Percentiles rank a stretch among this genome's conserved stretches.
Conservation (phyloP, 2,888 invertebrate species). For the Isoperla grammatica region DNA sequence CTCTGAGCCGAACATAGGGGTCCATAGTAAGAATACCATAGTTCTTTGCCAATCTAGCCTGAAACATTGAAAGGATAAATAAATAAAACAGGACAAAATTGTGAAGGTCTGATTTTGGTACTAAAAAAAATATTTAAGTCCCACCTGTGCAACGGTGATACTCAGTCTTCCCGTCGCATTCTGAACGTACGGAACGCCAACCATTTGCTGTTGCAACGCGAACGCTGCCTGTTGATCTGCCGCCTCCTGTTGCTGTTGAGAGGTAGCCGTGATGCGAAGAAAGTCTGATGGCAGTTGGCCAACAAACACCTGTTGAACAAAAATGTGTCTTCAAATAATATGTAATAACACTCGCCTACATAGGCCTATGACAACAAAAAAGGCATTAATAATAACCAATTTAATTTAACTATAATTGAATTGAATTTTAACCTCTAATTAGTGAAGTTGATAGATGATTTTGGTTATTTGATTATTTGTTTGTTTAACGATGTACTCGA, state of each 20-base stretch:
- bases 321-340: too few species aligned
- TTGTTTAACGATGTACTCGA: too few species aligned
- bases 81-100: too few species aligned
- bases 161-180: constrained; percentile 64
- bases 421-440: too few species aligned
- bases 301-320: constrained; percentile 61
- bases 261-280: constrained; percentile 51
- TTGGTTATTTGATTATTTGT: neutral
- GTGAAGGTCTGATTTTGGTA: neutral
- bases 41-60: constrained; percentile 88
- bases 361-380: too few species aligned
- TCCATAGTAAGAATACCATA: constrained; percentile 95
- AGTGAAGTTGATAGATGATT: neutral
- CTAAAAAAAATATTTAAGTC: neutral
- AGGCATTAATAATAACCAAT: too few species aligned
- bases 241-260: constrained; percentile 64
- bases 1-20: constrained; percentile 86
- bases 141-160: constrained; percentile 75
- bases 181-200: constrained; percentile 46
- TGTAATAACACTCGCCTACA: too few species aligned
- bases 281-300: constrained; percentile 77
- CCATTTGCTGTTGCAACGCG: constrained; percentile 62
- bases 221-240: constrained; percentile 73
- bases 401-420: too few species aligned
- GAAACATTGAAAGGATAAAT: constrained; percentile 26